These are phyloP conservation scores for Liopterus haemorrhoidalis DNA, from an alignment of 2,888 invertebrate species.

Conservation along the genomic window DNA sequence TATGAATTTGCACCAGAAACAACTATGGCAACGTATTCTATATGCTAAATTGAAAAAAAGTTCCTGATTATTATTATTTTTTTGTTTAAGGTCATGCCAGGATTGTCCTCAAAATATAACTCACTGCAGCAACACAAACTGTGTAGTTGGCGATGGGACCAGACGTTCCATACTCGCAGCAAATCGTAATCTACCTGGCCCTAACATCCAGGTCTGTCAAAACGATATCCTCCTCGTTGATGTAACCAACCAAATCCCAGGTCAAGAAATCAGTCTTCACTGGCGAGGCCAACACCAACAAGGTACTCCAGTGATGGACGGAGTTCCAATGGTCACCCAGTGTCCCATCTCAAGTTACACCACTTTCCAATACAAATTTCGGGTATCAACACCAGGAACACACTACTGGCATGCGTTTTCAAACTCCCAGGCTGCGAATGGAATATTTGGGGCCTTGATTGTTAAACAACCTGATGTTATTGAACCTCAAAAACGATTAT, in stretches of 20 bases:
- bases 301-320: conserved; percentile 68
- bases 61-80: conserved; percentile 1
- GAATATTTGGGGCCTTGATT: conserved; percentile 64
- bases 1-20: conserved; percentile 1
- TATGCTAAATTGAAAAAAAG: not conserved
- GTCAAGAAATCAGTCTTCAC: conserved; percentile 64
- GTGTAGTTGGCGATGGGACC: conserved; percentile 60
- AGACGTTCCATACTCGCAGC: conserved; percentile 59
- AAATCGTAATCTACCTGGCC: conserved; percentile 62
- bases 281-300: conserved; percentile 63
- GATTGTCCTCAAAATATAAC: conserved; percentile 58
- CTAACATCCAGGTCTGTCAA: conserved; percentile 59
- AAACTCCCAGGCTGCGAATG: conserved; percentile 62
- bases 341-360: conserved; percentile 65
- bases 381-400: conserved; percentile 61
- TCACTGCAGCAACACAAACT: conserved; percentile 56
- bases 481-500: conserved; percentile 56
- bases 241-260: conserved; percentile 63
- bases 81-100: conserved; percentile 54
- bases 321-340: conserved; percentile 70
- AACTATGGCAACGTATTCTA: not conserved
- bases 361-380: conserved; percentile 65
- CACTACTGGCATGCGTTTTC: conserved; percentile 70
- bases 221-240: conserved; percentile 70
- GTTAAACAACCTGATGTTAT: conserved; percentile 59